Evolutionary conservation across 1,140 invertebrate species (phyloP), one percentile per base, ranked within the genome.

Genomic region (Drosophila obscura): DNA sequence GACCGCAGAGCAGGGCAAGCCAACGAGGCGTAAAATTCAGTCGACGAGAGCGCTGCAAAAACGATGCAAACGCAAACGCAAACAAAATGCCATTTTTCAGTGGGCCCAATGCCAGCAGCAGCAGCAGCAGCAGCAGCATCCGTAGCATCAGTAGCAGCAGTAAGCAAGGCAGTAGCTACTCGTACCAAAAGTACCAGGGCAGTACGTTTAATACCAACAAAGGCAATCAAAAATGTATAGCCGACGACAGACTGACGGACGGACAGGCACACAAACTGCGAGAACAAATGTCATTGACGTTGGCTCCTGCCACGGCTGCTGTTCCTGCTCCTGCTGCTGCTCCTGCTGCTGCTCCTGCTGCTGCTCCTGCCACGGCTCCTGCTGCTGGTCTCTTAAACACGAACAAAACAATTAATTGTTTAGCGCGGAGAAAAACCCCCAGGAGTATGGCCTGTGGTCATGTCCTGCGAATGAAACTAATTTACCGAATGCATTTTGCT

Each of bases 21-120:
- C 82, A 85, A 75, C 82, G 82, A 88, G 72, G 71, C 79, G 79
- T 82, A 88, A 88, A 87, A 87, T 87, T 87, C 82, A 83, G 63
- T 79, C 79, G 83, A 43, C 74, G 73, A 57, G 60, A 56, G 48
- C 22, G 24, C 45, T 50, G 61, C 61, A 73, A 43, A 68, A 68
- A 67, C 63, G 56, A 49, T 62, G 61, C 67, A 73, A 66, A 77
- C 22, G 26, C 35, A 49, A 46, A 73, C 48, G 63, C 80, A 84
- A 84, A 73, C 74, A 77, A 80, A 84, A 85, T 77, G 60, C 60
- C 63, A 85, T 80, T 78, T 80, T 68, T 60, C 75, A 76, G 65
- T 22, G 43, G 2, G 8, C 48, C 66, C 43, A 39, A 7, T 44
- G 45, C 16, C 61, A 45, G 49, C 9, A 53, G 22, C 43, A 60